Base-by-base conservation (phyloP, 2,888 invertebrate genomes). In the Drepana falcataria region DNA sequence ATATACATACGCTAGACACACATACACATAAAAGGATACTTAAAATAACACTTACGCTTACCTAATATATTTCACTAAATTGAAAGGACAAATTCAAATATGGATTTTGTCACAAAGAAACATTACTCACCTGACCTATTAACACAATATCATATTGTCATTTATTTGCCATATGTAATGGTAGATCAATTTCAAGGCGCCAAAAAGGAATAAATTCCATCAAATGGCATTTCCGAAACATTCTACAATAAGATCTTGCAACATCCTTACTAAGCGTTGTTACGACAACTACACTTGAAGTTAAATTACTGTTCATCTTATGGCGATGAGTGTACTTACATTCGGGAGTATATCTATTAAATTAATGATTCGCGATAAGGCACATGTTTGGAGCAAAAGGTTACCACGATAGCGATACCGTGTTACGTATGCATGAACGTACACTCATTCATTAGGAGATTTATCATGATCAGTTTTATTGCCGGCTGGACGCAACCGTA, bases 291-390 rank as follows among this genome's bases (percentile, higher is more conserved):
- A 53, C 57, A 58, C 21, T 21, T 63, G 56, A 61, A 63, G 65
- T 68, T 71, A 64, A 60, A 70, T 70, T 63, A 71, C 66, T 67
- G 62, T 67, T 53, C 49, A 53, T 37, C 60, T 59, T 60, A 59
- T 60, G 53, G 61, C 59, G 59, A 60, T 61, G 64, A 69, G 70
- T 68, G 64, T 65, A 21, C 21, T 21, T 21, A 65, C 66, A 65
- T 61, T 68, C 53, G 48, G 59, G 44, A 44, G 44, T 56, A 61
- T 73, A 83, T 81, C 77, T 65, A 65, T 59, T 65, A 73, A 75
- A 82, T 81, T 79, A 83, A 86, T 83, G 77, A 68, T 71, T 67
- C 68, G 59, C 60, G 77, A 80, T 83, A 82, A 76, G 73, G 70
- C 64, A 65, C 59, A 65, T 64, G 66, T 62, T 68, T 47, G 61